Percentiles rank a stretch among this genome's conserved stretches.
These are phyloP conservation scores for Amphiprion percula DNA, from an alignment of 2,113 vertebrate species.

Conservation along the genomic window DNA sequence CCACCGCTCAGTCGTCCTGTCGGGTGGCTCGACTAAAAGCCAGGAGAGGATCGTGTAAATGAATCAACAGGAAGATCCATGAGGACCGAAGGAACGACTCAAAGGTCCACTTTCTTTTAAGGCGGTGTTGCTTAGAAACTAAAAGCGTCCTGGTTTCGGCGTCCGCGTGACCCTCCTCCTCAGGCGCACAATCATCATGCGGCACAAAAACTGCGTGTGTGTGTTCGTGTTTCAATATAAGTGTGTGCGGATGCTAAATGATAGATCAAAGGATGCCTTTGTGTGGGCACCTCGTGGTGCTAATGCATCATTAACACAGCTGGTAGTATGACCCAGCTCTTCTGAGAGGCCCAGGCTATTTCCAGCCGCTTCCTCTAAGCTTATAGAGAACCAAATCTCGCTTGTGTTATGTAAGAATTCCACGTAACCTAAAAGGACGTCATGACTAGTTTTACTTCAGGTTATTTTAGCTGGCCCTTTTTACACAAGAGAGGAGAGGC, in stretches of 20 bases:
- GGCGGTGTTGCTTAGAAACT: constrained; percentile 1
- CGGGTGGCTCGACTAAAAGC: not conserved
- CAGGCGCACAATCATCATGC: constrained; percentile 39
- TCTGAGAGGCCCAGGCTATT: constrained; percentile 57
- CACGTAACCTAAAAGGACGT: constrained; percentile 38
- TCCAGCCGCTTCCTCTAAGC: constrained; percentile 67
- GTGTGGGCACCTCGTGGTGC: constrained; percentile 71
- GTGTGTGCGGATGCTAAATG: constrained; percentile 63
- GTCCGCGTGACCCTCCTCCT: constrained; percentile 46
- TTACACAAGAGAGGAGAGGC: constrained; percentile 18
- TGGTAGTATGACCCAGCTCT: constrained; percentile 66
- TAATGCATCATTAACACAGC: constrained; percentile 76
- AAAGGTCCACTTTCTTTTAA: constrained; percentile 13
- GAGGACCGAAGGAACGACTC: not conserved
- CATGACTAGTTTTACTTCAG: constrained; percentile 37
- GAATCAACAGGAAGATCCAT: not conserved
- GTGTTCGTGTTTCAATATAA: constrained; percentile 25
- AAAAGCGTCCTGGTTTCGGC: constrained; percentile 29
- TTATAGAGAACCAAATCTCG: constrained; percentile 69
- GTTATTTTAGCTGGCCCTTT: constrained; percentile 36
- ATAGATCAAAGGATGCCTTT: constrained; percentile 74
- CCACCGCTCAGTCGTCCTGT: not conserved
- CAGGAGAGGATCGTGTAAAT: not conserved
- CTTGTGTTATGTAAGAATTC: constrained; percentile 58
- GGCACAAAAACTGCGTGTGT: constrained; percentile 40